Percentiles rank a stretch among this genome's conserved stretches.
Evolutionary conservation across 2,888 invertebrate species (phyloP).

Genomic region (Neoascia interrupta): DNA sequence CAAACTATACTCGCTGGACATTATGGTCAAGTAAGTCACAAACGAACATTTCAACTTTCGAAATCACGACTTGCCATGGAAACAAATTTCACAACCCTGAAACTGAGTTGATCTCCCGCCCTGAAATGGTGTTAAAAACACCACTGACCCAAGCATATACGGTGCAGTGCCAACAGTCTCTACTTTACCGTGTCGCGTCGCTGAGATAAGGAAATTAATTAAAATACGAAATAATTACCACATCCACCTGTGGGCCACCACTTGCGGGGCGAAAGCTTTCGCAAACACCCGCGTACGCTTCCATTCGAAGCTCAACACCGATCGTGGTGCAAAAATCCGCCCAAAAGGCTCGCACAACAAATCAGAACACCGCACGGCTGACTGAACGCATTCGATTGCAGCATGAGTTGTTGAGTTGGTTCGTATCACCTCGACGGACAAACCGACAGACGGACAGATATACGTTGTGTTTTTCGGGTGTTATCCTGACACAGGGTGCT

Average conservation of each 20-base stretch:
- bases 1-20: no score
- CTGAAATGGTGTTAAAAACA: conserved; percentile 51
- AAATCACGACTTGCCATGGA: conserved; percentile 51
- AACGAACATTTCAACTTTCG: conserved; percentile 60
- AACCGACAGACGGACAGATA: conserved; percentile 54
- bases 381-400: conserved; percentile 51
- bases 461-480: conserved; percentile 34
- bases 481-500: conserved; percentile 62
- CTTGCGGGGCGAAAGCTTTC: not conserved
- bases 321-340: conserved; percentile 53
- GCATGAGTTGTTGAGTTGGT: conserved; percentile 40
- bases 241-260: conserved; percentile 56
- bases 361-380: conserved; percentile 40
- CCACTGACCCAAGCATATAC: conserved; percentile 36
- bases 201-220: conserved; percentile 66
- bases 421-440: conserved; percentile 34
- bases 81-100: conserved; percentile 64
- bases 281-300: conserved; percentile 40
- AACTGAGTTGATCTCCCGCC: conserved; percentile 55
- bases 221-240: conserved; percentile 68
- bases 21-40: no score
- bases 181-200: conserved; percentile 10
- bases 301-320: conserved; percentile 28
- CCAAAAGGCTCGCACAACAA: conserved; percentile 53
- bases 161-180: conserved; percentile 1